Evolutionary conservation across 2,113 vertebrate species (phyloP), one percentile per base, ranked within the genome.

Genomic region (Paramisgurnus dabryanus): DNA sequence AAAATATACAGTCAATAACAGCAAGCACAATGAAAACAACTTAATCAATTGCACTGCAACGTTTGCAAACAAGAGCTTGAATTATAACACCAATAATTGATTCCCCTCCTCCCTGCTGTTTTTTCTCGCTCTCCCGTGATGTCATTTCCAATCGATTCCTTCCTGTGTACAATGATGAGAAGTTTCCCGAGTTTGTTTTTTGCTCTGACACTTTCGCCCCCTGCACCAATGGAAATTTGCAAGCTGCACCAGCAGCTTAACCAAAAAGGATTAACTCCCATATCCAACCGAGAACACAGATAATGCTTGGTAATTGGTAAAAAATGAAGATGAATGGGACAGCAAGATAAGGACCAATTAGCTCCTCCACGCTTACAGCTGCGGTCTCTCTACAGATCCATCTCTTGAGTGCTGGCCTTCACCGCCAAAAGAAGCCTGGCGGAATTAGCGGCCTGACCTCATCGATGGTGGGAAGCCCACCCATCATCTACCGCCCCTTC

Each of bases 261-360:
- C 96, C 96, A 98, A 97, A 98, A 99, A 98, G 96, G 97, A 99
- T 99, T 98, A 99, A 99, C 96, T 99, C 95, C 96, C 95, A 98
- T 96, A 98, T 97, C 98, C 97, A 98, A 98, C 98, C 96, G 97
- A 98, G 96, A 98, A 98, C 97, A 98, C 95, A 98, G 97, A 99
- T 99, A 99, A 99, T 98, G 97, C 96, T 97, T 95, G 95, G 97
- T 99, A 99, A 99, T 98, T 99, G 98, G 97, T 98, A 97, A 99
- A 98, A 99, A 99, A 99, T 99, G 96, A 98, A 98, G 98, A 99
- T 98, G 98, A 99, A 99, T 99, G 97, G 96, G 96, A 95, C 96
- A 96, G 97, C 95, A 95, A 96, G 98, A 98, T 99, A 98, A 99
- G 97, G 96, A 97, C 96, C 98, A 98, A 99, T 99, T 99, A 99